A percentile compares a stretch with the other conserved stretches of the same genome.
These are phyloP conservation scores for Musca domestica DNA, from an alignment of 1,140 invertebrate species.

Conservation along the genomic window DNA sequence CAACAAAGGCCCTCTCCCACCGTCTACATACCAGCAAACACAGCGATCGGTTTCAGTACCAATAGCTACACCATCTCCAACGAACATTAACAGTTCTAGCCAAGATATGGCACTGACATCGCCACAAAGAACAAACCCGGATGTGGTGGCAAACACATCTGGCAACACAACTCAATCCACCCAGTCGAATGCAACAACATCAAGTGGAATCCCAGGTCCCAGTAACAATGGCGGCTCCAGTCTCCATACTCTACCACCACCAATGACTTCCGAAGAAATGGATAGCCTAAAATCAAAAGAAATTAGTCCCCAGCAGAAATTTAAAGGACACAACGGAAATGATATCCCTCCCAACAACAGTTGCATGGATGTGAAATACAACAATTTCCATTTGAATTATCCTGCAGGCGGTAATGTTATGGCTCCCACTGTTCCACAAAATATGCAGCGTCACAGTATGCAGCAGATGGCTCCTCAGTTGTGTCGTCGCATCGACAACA, in stretches of 20 bases:
- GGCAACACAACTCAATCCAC: no score
- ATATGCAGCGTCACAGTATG: conserved; percentile 60
- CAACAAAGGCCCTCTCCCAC: conserved; percentile 74
- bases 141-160: conserved; percentile 41
- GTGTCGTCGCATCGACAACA: conserved; percentile 69
- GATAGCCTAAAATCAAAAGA: conserved; percentile 49
- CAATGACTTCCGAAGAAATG: not conserved
- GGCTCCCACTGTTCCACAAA: conserved; percentile 46
- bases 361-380: no score
- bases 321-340: no score
- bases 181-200: no score
- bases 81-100: conserved; percentile 69
- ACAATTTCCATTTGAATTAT: no score
- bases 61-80: conserved; percentile 71
- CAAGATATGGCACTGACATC: conserved; percentile 69
- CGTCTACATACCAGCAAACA: conserved; percentile 69
- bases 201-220: conserved; percentile 62
- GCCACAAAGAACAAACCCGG: conserved; percentile 55
- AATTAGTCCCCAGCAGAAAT: conserved; percentile 53
- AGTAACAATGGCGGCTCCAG: no score
- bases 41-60: conserved; percentile 81
- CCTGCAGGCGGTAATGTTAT: no score
- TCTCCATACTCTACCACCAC: conserved; percentile 49
- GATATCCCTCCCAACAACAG: no score
- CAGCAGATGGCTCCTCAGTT: conserved; percentile 36